Base-by-base conservation (phyloP, 1,140 invertebrate species). In the Heliconius eleuchia region DNA sequence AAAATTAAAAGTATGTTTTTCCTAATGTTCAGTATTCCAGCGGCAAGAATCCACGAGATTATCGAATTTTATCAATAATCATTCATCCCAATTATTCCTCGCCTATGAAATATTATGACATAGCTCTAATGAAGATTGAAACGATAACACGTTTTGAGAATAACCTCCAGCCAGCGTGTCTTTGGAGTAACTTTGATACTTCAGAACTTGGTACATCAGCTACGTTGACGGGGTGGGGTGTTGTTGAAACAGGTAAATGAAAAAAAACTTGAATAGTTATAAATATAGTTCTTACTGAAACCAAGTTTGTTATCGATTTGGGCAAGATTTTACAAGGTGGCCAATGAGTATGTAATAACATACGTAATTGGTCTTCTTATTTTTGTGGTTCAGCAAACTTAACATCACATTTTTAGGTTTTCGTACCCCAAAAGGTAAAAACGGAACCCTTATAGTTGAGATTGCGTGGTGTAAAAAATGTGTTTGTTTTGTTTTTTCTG, bases 21-120 rank as follows among this genome's bases (percentile, higher is more conserved):
- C 4, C 3, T 66, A 13, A 27, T 30, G 30, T 27, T 5, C 60
- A 66, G 60, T 66, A 23, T 13, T 66, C 60, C 9, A 30, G 27
- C 13, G 60, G 60, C 13, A 13, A 30, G 9, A 27, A 11, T 6
- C 71, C 37, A 72, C 71, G 42, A 72, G 71, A 72, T 72, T 72
- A 37, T 5, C 75, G 76, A 27, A 93, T 96, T 8, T 75, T 83
- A 19, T 83, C 84, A 57, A 89, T 95, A 7, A 91, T 93, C 13
- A 80, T 84, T 23, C 95, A 96, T 91, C 95, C 95, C 2, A 75
- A 94, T 13, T 96, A 95, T 81, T 82, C 84, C 39, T 75, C 90
- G 3, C 89, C 90, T 1, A 82, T 74, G 16, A 88, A 94, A 55
- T 96, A 96, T 85, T 87, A 90, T 50, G 95, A 95, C 73, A 91